phyloP scores from a whole-genome alignment of 2,888 invertebrate species.

The Drosophila dives region DNA sequence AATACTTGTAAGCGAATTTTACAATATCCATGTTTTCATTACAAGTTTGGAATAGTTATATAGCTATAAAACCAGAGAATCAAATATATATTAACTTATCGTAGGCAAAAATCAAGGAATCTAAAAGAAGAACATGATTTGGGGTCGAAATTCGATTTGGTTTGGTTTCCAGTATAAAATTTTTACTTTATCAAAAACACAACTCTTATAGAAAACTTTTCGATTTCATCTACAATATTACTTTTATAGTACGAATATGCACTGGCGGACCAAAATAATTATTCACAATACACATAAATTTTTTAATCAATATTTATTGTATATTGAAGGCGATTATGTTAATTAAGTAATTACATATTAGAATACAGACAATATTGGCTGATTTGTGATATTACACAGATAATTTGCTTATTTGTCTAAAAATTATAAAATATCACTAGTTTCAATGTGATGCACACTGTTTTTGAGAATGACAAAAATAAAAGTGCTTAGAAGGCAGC shows the following conservation, averaged over 20 bases:
- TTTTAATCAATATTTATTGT: conserved; percentile 7
- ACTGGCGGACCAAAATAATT: background rate
- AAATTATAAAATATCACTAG: conserved; percentile 64
- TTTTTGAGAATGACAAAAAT: conserved; percentile 12
- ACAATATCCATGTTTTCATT: background rate
- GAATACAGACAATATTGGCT: background rate
- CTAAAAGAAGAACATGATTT: background rate
- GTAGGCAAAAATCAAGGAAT: background rate
- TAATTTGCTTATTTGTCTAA: conserved; percentile 28
- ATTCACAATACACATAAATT: background rate
- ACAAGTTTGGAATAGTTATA: background rate
- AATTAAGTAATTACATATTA: background rate
- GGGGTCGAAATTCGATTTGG: background rate
- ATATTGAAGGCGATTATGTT: conserved; percentile 3
- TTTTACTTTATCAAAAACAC: background rate
- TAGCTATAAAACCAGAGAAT: background rate
- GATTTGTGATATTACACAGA: background rate
- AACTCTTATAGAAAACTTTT: background rate
- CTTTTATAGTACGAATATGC: background rate
- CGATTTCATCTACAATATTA: background rate
- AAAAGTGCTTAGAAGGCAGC: conserved; percentile 52
- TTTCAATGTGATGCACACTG: conserved; percentile 75
- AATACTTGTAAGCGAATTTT: conserved; percentile 58
- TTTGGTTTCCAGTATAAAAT: background rate
- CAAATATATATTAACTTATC: too few relatives aligned